These are phyloP conservation scores for Neotoma lepida DNA, from an alignment of 2,113 vertebrate species.

Conservation along the genomic window DNA sequence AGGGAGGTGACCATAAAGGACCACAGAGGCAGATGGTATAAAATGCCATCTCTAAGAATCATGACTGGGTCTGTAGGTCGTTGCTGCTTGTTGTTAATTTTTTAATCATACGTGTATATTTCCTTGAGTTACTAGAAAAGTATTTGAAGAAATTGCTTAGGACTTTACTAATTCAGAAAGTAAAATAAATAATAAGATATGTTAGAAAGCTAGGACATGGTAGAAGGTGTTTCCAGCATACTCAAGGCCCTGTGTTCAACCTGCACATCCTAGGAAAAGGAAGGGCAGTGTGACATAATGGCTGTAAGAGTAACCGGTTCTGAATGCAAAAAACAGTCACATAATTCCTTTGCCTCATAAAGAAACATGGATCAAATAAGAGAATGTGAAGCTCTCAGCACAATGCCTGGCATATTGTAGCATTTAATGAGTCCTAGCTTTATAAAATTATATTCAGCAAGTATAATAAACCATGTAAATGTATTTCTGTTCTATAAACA, in stretches of 20 bases:
- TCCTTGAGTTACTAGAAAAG: conserved; percentile 7
- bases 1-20: conserved; percentile 20
- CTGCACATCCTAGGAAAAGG: neutral
- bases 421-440: neutral
- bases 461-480: neutral
- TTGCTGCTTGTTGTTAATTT: conserved; percentile 14
- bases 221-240: neutral
- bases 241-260: neutral
- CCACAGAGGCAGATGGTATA: neutral
- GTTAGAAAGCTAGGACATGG: neutral
- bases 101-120: neutral
- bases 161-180: neutral
- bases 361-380: neutral
- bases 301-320: neutral
- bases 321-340: neutral
- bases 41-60: neutral
- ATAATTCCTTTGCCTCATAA: conserved; percentile 11
- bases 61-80: neutral
- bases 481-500: neutral
- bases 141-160: neutral
- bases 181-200: neutral
- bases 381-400: neutral
- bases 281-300: neutral
- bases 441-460: neutral
- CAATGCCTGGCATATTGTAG: neutral